These are phyloP conservation scores for Dryobotodes eremita DNA, from an alignment of 2,888 invertebrate genomes.

Conservation along the genomic window DNA sequence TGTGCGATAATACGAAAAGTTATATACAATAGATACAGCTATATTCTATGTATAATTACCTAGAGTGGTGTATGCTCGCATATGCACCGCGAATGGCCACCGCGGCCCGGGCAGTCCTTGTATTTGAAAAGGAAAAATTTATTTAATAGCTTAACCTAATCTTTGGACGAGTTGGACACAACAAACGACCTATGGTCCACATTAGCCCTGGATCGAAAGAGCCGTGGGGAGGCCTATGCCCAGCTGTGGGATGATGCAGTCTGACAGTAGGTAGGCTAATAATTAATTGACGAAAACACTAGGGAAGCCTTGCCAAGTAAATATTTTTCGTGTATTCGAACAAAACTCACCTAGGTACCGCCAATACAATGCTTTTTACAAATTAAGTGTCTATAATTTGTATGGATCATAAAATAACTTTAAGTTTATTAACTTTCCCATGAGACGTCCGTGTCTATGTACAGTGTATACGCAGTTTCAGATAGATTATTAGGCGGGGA, in stretches of 20 bases:
- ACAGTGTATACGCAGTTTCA: conserved; percentile 35
- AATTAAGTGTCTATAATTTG: neutral
- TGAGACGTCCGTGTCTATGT: conserved; percentile 14
- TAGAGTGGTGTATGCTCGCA: conserved; percentile 58
- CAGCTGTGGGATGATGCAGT: neutral
- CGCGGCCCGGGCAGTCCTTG: conserved; percentile 48
- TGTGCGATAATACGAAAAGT: conserved; percentile 34
- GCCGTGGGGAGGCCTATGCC: neutral
- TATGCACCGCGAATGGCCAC: conserved; percentile 56
- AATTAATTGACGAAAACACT: neutral
- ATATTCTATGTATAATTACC: conserved; percentile 49
- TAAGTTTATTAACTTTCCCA: conserved; percentile 51
- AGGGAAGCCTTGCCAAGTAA: too few species aligned
- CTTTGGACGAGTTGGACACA: neutral
- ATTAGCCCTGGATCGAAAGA: neutral
- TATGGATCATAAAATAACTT: conserved; percentile 16
- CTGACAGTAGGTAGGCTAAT: neutral
- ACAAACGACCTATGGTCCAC: neutral
- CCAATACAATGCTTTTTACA: neutral
- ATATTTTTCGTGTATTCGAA: neutral
- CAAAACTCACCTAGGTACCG: neutral
- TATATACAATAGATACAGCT: conserved; percentile 50
- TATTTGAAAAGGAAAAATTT: conserved; percentile 56
- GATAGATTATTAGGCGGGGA: conserved; percentile 67
- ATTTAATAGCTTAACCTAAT: conserved; percentile 40